A percentile compares a stretch with the other conserved stretches of the same genome.
Evolutionary conservation across 2,797 vertebrate species (phyloP).

Genomic region (Aphelocoma californica): DNA sequence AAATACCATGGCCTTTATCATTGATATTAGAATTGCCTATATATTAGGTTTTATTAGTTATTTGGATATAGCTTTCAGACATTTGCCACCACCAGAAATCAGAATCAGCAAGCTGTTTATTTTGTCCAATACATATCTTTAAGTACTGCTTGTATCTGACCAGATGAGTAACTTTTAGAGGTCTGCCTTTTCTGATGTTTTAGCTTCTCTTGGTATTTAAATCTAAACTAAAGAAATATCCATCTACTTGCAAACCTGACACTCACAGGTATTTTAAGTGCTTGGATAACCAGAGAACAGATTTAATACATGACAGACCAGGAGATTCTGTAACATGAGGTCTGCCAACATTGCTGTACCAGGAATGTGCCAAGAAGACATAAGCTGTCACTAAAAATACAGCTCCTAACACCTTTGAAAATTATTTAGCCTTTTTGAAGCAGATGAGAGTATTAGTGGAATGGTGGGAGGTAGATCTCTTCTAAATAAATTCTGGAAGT

Average conservation of each 20-base stretch:
- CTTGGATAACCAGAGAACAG: conserved; percentile 20
- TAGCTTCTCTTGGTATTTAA: neutral
- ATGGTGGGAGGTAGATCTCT: conserved; percentile 4
- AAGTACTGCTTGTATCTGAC: neutral
- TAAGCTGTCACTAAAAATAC: conserved; percentile 57
- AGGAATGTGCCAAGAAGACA: conserved; percentile 35
- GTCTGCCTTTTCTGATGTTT: neutral
- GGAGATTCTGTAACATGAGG: neutral
- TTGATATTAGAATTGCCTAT: neutral
- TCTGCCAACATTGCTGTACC: conserved; percentile 21
- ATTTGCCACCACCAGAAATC: neutral
- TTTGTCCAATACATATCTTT: neutral
- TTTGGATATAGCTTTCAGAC: conserved; percentile 11
- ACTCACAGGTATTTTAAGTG: conserved; percentile 49
- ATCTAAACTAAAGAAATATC: neutral
- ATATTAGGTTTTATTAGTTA: neutral
- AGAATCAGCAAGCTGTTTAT: neutral
- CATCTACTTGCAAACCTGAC: neutral
- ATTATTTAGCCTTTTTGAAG: conserved; percentile 47
- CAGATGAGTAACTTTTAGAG: neutral
- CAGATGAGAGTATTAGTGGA: conserved; percentile 32
- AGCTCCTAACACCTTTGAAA: conserved; percentile 17
- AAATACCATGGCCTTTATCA: neutral
- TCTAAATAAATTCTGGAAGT: conserved; percentile 33
- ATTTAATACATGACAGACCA: conserved; percentile 45